These are phyloP conservation scores for Tachina fera DNA, from an alignment of 2,888 invertebrate species.

Conservation along the genomic window DNA sequence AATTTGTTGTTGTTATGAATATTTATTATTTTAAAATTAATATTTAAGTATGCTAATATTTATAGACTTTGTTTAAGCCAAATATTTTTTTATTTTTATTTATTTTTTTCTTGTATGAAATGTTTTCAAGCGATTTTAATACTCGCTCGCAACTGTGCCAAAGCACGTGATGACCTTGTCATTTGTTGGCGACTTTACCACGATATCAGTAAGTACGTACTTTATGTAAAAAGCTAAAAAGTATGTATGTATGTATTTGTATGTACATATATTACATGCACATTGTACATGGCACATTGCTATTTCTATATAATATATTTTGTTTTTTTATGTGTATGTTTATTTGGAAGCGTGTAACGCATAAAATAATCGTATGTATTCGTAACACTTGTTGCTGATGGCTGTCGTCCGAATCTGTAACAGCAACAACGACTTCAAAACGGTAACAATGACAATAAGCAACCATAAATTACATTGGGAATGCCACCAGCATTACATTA, in stretches of 20 bases:
- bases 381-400: constrained; percentile 36
- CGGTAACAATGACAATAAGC: constrained; percentile 39
- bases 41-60: constrained; percentile 21
- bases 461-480: constrained; percentile 62
- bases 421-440: constrained; percentile 10
- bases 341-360: constrained; percentile 31
- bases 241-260: neutral
- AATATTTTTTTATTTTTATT: neutral
- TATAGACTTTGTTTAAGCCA: neutral
- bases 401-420: constrained; percentile 8
- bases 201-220: neutral
- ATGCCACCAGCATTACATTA: constrained; percentile 37
- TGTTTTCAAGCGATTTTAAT: constrained; percentile 31
- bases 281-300: no score
- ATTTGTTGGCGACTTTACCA: constrained; percentile 63
- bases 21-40: constrained; percentile 53
- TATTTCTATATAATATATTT: no score
- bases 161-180: constrained; percentile 70
- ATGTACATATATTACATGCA: neutral
- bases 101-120: neutral
- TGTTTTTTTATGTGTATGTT: neutral
- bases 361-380: constrained; percentile 47
- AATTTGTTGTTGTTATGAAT: constrained; percentile 13
- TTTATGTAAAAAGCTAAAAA: constrained; percentile 1
- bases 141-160: constrained; percentile 59